Percentiles rank a stretch among this genome's conserved stretches.
phyloP scores from a whole-genome alignment of 2,888 invertebrate genomes.

The Danaus chrysippus region DNA sequence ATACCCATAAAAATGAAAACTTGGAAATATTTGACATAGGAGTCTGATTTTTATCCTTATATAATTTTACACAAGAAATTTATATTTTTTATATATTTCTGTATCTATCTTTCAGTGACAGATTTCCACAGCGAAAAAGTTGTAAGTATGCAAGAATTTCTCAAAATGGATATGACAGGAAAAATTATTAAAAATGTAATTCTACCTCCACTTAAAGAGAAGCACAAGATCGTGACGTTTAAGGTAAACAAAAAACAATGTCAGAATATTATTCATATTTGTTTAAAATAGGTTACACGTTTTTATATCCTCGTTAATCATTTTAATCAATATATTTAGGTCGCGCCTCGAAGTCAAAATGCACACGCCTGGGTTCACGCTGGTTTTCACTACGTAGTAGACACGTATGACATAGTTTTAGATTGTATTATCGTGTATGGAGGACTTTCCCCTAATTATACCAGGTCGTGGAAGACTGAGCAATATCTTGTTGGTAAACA shows the following conservation, averaged over 20 bases:
- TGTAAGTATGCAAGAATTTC: slow-evolving; percentile 49
- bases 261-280: slow-evolving; percentile 7
- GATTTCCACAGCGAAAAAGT: slow-evolving; percentile 19
- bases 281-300: slow-evolving; percentile 32
- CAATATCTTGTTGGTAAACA: slow-evolving; percentile 60
- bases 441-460: slow-evolving; percentile 66
- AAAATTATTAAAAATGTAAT: slow-evolving; percentile 71
- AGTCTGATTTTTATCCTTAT: too few species aligned
- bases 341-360: slow-evolving; percentile 85
- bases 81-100: too few species aligned
- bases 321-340: slow-evolving; percentile 56
- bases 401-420: slow-evolving; percentile 41
- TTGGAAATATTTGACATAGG: too few species aligned
- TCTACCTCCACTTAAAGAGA: slow-evolving; percentile 68
- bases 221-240: slow-evolving; percentile 76
- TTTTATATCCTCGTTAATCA: slow-evolving; percentile 12
- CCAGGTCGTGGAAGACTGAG: slow-evolving; percentile 76
- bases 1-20: too few species aligned
- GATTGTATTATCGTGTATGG: slow-evolving; percentile 73
- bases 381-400: slow-evolving; percentile 81
- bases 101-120: slow-evolving; percentile 17
- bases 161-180: slow-evolving; percentile 50
- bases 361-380: slow-evolving; percentile 86
- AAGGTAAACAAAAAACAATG: slow-evolving; percentile 59
- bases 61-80: too few species aligned